phyloP scores from a whole-genome alignment of 2,113 vertebrate species.

The Planiliza haematocheilus region DNA sequence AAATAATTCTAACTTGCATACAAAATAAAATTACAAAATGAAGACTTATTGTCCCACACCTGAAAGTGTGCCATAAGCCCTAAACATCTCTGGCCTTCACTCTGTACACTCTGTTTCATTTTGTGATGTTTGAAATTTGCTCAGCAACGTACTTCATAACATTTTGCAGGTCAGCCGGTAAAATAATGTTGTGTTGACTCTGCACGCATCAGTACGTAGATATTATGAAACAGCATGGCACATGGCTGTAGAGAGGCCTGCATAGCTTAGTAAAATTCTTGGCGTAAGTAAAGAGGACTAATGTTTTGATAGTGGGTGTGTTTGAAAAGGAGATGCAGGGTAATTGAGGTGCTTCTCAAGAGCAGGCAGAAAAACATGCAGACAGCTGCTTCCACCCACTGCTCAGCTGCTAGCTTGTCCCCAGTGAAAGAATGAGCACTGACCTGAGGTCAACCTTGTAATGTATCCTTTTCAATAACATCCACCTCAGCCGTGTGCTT shows the following conservation, averaged over 20 bases:
- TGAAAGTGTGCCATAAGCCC: too few species aligned
- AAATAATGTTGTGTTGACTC: background rate
- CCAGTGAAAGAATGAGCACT: conserved; percentile 51
- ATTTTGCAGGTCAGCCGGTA: background rate
- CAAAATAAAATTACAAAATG: too few species aligned
- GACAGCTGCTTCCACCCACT: conserved; percentile 56
- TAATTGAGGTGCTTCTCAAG: conserved; percentile 53
- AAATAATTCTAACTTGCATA: too few species aligned
- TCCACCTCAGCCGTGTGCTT: conserved; percentile 69
- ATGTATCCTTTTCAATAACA: conserved; percentile 80
- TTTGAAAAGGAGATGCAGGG: conserved; percentile 50
- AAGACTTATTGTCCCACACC: too few species aligned
- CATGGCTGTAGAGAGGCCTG: conserved; percentile 42
- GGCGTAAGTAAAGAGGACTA: conserved; percentile 59
- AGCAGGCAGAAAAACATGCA: conserved; percentile 41
- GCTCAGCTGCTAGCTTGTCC: conserved; percentile 56
- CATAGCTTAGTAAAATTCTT: conserved; percentile 70
- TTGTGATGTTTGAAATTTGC: too few species aligned
- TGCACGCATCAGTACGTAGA: conserved; percentile 7
- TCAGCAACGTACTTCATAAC: background rate
- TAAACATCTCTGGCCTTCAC: too few species aligned
- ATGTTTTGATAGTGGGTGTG: conserved; percentile 61
- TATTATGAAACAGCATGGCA: conserved; percentile 26
- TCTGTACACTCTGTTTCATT: too few species aligned
- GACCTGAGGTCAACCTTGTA: conserved; percentile 77